Evolutionary conservation across 2,888 invertebrate genomes (phyloP).

Genomic region (Tortrix viridana): DNA sequence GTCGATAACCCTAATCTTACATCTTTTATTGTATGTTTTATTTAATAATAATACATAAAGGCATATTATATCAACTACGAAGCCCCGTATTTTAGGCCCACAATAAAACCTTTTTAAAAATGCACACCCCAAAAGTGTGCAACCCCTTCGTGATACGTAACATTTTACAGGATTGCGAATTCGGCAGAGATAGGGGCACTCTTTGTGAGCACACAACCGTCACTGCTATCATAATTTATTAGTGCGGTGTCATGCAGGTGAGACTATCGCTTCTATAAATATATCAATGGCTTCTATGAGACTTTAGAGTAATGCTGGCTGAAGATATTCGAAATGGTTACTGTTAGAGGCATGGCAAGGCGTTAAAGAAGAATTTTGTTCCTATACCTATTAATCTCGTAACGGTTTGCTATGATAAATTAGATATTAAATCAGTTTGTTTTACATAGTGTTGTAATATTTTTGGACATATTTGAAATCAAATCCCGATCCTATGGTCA

Average conservation of each 20-base stretch:
- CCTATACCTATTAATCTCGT: too few relatives aligned
- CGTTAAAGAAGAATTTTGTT: too few relatives aligned
- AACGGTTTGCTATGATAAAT: too few relatives aligned
- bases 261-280: slow-evolving; percentile 7
- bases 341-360: neutral
- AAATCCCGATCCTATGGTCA: too few relatives aligned
- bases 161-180: slow-evolving; percentile 45
- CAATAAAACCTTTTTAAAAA: slow-evolving; percentile 37
- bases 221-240: slow-evolving; percentile 63
- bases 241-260: slow-evolving; percentile 52
- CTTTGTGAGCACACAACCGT: slow-evolving; percentile 50
- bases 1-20: too few relatives aligned
- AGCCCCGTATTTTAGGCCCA: neutral
- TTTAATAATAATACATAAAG: too few relatives aligned
- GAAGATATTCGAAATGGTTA: neutral
- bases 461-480: too few relatives aligned
- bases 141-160: slow-evolving; percentile 7
- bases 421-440: too few relatives aligned
- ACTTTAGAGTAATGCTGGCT: neutral
- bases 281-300: slow-evolving; percentile 4
- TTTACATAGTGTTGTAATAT: too few relatives aligned
- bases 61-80: too few relatives aligned
- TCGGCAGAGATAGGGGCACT: slow-evolving; percentile 58
- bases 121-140: slow-evolving; percentile 43
- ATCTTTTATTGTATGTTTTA: too few relatives aligned